These are phyloP conservation scores for Dasysyrphus tricinctus DNA, from an alignment of 2,888 invertebrate species.

Conservation along the genomic window DNA sequence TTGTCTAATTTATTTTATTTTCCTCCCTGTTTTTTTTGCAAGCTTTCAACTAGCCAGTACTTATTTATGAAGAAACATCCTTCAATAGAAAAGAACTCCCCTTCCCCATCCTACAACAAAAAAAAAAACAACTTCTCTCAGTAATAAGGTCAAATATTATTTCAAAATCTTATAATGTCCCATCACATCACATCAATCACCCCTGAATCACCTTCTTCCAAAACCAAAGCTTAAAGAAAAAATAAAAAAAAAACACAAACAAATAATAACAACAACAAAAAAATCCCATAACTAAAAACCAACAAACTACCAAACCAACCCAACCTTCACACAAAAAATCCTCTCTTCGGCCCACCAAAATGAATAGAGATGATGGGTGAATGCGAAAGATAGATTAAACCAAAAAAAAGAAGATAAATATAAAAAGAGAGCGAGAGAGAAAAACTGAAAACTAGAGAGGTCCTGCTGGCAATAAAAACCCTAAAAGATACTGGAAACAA, in stretches of 20 bases:
- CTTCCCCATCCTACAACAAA: background rate
- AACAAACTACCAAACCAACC: constrained; percentile 18
- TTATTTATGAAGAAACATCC: no score
- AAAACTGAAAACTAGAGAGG: constrained; percentile 14
- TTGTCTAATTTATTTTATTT: no score
- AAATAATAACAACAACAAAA: background rate
- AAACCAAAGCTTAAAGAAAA: background rate
- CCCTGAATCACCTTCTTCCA: constrained; percentile 28
- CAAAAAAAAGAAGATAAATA: background rate
- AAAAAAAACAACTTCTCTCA: background rate
- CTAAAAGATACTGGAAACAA: constrained; percentile 68
- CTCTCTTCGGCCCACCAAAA: constrained; percentile 6
- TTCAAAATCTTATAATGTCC: constrained; percentile 43
- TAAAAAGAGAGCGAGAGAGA: background rate
- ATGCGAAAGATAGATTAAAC: constrained; percentile 17
- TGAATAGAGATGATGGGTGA: constrained; percentile 20
- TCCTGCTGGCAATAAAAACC: constrained; percentile 73
- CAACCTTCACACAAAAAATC: constrained; percentile 37
- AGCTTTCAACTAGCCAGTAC: no score
- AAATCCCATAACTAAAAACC: constrained; percentile 22
- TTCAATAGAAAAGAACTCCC: background rate
- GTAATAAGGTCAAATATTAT: constrained; percentile 23
- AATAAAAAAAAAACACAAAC: background rate
- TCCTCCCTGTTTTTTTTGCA: no score
- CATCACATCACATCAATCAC: constrained; percentile 61